Percentiles rank a stretch among this genome's conserved stretches.
phyloP scores from a whole-genome alignment of 2,888 invertebrate genomes.

The Alloscopus bannaensis region DNA sequence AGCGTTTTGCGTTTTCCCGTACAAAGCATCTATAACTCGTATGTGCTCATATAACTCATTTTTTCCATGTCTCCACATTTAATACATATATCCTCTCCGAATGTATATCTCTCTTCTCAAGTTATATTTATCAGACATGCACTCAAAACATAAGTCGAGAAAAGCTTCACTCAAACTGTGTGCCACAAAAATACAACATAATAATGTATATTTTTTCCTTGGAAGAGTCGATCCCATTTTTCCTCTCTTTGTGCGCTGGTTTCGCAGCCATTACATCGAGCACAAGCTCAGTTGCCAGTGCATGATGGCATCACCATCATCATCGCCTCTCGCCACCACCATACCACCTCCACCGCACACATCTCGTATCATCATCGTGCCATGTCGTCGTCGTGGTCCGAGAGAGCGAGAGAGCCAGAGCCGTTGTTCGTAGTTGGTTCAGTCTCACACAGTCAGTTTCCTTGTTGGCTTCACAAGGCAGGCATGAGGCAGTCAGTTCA shows the following conservation, averaged over 20 bases:
- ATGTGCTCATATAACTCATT: neutral
- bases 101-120: no score
- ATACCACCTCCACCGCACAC: constrained; percentile 7
- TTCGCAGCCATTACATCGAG: constrained; percentile 2
- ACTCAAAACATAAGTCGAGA: no score
- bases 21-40: neutral
- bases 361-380: no score
- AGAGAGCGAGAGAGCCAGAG: constrained; percentile 25
- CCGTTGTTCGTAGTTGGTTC: constrained; percentile 52
- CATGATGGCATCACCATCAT: constrained; percentile 30
- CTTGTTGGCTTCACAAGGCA: constrained; percentile 60
- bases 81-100: neutral
- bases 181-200: neutral
- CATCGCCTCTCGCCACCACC: constrained; percentile 2
- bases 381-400: constrained; percentile 42
- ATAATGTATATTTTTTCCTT: constrained; percentile 23
- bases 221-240: constrained; percentile 51
- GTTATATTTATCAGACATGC: no score
- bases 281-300: constrained; percentile 7
- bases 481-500: constrained; percentile 21
- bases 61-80: neutral
- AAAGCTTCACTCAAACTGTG: neutral
- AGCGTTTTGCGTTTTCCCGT: no score
- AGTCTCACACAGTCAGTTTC: constrained; percentile 59
- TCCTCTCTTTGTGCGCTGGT: constrained; percentile 9